Conservation (phyloP, 53 echinoderm and acorn worm species). For the Echinometra lucunter region DNA sequence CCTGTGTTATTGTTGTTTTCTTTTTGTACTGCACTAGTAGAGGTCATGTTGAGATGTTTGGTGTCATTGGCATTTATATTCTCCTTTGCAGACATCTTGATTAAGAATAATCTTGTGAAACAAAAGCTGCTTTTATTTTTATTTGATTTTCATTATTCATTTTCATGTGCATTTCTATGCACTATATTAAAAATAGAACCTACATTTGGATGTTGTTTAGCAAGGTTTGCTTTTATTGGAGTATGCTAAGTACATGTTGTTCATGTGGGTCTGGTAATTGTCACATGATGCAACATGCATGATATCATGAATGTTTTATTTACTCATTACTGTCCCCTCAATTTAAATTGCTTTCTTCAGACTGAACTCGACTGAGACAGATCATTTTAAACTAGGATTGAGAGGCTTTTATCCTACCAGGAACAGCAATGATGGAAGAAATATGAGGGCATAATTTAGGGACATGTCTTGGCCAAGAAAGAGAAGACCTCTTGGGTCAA, state of each 20-base stretch:
- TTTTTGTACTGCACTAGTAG: background rate
- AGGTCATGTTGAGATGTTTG: slow-evolving; percentile 1
- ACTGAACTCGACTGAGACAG: background rate
- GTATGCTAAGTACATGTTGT: no score
- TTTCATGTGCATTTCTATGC: no score
- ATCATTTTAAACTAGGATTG: background rate
- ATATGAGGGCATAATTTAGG: background rate
- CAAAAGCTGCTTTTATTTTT: background rate
- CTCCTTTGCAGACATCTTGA: background rate
- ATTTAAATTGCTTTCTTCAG: background rate
- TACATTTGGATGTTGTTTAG: no score
- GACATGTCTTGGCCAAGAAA: background rate
- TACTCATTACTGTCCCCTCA: no score
- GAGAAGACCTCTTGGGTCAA: background rate
- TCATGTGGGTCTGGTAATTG: no score
- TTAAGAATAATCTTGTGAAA: background rate
- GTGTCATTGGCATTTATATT: background rate
- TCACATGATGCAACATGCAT: no score
- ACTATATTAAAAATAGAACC: no score
- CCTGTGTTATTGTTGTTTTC: background rate
- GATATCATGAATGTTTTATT: no score
- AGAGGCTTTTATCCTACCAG: background rate
- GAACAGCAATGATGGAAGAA: background rate
- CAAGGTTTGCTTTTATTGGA: no score
- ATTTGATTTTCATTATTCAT: no score